Base-by-base conservation (phyloP, 1,140 invertebrate genomes). In the Drosophila busckii region DNA sequence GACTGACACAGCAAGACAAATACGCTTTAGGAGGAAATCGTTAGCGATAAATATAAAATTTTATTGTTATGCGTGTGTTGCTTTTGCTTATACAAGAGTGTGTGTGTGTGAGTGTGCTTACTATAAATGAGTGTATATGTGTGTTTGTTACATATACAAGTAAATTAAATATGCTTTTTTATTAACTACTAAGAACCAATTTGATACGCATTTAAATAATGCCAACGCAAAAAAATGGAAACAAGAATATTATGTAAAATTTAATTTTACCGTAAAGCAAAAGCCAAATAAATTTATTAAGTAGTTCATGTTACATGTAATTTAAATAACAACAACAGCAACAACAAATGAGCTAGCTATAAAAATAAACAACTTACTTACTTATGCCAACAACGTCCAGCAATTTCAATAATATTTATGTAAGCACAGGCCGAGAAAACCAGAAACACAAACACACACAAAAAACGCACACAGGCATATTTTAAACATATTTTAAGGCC, bases 161-260 rank as follows among this genome's bases (percentile, higher is more conserved):
- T 78, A 78, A 78, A 78, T 78, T 78, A 78, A 82, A 82, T 82
- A 82, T 75, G 80, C 76, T 70, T 83, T 82, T 82, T 82, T 82
- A 82, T 82, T 82, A 82, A 82, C 75, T 82, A 82, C 76, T 82
- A 82, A 80, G 75, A 82, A 82, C 75, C 75, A 82, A 82, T 82
- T 80, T 80, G 73, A 80, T 82, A 82, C 69, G 68, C 73, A 80
- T 83, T 70, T 73, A 83, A 82, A 83, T 75, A 82, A 80, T 69
- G 58, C 63, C 53, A 41, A 38, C 40, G 53, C 41, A 50, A 5
- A 55, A 48, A 26, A n/a, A n/a, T n/a, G n/a, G n/a, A 15, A 61
- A 59, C 37, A 67, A 45, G 38, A 73, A 60, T 46, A 78, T 69
- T 60, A 78, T 78, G 75, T 78, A 65, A 78, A 78, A 73, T 80